Evolutionary conservation across 2,888 invertebrate species (phyloP).

Genomic region (Oligia latruncula): DNA sequence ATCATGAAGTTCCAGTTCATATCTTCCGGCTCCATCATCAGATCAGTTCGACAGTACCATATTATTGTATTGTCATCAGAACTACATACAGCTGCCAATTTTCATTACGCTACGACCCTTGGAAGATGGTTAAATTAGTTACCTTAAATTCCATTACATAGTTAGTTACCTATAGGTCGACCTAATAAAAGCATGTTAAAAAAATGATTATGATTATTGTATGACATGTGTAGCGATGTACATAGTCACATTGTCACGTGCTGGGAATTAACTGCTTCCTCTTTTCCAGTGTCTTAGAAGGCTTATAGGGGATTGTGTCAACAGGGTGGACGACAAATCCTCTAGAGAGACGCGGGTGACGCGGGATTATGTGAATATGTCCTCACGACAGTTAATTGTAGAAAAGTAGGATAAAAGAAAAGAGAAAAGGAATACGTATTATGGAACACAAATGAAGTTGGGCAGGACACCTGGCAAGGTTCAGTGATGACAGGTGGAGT

Average conservation of each 20-base stretch:
- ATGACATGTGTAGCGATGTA: background rate
- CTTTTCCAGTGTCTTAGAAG: background rate
- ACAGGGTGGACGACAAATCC: conserved; percentile 2
- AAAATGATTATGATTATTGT: background rate
- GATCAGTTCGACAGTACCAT: too few relatives aligned
- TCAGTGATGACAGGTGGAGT: background rate
- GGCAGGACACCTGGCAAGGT: background rate
- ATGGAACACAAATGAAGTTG: background rate
- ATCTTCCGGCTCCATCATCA: too few relatives aligned
- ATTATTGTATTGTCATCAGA: too few relatives aligned
- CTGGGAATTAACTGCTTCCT: background rate
- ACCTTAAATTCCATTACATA: too few relatives aligned
- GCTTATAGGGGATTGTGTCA: conserved; percentile 13
- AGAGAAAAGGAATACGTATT: background rate
- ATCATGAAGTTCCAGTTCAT: too few relatives aligned
- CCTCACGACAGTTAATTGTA: background rate
- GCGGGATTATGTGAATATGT: background rate
- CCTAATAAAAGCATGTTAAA: too few relatives aligned
- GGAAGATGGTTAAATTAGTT: too few relatives aligned
- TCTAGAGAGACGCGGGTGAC: background rate
- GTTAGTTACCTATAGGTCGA: too few relatives aligned
- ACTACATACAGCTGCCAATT: too few relatives aligned
- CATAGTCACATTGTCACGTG: background rate
- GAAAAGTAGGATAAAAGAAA: background rate
- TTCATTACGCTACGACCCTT: too few relatives aligned